Evolutionary conservation across 1,140 invertebrate genomes (phyloP).

Genomic region (Drosophila lini): DNA sequence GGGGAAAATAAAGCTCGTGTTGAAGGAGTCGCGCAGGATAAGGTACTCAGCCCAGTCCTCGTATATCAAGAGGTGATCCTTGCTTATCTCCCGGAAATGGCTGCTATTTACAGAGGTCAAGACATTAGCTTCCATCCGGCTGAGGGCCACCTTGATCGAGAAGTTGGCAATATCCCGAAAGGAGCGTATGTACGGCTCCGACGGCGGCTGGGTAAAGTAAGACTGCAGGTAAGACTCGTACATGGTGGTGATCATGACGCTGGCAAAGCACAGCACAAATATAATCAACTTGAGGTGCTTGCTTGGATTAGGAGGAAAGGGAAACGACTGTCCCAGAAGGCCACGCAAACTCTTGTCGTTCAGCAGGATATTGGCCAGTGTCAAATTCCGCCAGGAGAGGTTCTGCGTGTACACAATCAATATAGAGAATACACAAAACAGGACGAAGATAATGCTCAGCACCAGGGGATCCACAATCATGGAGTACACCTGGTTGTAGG

Average conservation of each 20-base stretch:
- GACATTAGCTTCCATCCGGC: background rate
- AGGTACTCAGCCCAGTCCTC: conserved; percentile 20
- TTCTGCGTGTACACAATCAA: conserved; percentile 49
- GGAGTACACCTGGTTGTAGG: conserved; percentile 49
- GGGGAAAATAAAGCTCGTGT: conserved; percentile 36
- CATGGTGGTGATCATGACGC: conserved; percentile 66
- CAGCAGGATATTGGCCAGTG: conserved; percentile 44
- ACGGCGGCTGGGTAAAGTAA: conserved; percentile 53
- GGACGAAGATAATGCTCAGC: conserved; percentile 26
- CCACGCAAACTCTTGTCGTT: conserved; percentile 67
- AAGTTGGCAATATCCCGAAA: conserved; percentile 42
- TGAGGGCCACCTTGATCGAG: conserved; percentile 12
- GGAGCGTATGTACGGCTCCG: conserved; percentile 23
- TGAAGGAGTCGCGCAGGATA: conserved; percentile 38
- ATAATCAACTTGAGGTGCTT: conserved; percentile 55
- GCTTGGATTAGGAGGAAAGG: conserved; percentile 15
- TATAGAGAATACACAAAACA: conserved; percentile 55
- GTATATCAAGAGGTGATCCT: background rate
- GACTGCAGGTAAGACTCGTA: conserved; percentile 59
- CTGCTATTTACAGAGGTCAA: background rate
- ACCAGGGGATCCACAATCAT: conserved; percentile 47
- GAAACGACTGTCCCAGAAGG: conserved; percentile 63
- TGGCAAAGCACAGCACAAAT: conserved; percentile 50
- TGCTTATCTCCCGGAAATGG: background rate
- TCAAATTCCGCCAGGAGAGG: conserved; percentile 44